Conservation (phyloP, 2,797 vertebrate species). For the Typhlichthys subterraneus region DNA sequence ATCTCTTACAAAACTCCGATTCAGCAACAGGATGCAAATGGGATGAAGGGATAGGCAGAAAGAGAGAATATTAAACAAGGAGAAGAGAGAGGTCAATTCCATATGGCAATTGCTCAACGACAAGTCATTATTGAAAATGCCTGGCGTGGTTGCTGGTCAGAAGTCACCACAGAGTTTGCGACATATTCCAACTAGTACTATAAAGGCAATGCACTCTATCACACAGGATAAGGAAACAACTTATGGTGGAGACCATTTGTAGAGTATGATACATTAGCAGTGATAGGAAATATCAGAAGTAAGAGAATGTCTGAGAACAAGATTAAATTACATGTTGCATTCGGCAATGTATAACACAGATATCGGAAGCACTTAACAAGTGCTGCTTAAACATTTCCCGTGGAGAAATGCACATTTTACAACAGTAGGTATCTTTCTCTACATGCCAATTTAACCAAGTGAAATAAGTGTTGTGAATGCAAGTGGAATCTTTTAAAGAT, state of each 20-base stretch:
- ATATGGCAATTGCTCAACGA: conserved; percentile 1
- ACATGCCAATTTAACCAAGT: no score
- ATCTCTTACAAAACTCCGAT: not conserved
- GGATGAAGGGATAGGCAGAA: not conserved
- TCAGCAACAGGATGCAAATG: not conserved
- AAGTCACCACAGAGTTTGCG: not conserved
- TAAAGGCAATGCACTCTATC: not conserved
- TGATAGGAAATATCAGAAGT: not conserved
- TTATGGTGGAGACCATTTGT: not conserved
- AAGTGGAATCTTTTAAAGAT: no score
- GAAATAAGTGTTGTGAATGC: no score
- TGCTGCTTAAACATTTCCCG: no score
- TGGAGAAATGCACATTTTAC: no score
- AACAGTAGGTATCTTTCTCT: no score
- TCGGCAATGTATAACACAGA: not conserved
- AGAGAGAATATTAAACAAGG: not conserved
- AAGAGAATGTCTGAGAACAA: not conserved
- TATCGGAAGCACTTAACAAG: not conserved
- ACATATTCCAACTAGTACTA: not conserved
- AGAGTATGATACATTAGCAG: not conserved
- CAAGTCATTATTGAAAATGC: conserved; percentile 4
- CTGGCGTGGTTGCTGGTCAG: conserved; percentile 3
- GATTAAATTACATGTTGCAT: not conserved
- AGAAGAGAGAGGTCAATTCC: not conserved
- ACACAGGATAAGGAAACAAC: not conserved